phyloP scores from a whole-genome alignment of 2,113 vertebrate genomes.

The Megaceryle maxima region DNA sequence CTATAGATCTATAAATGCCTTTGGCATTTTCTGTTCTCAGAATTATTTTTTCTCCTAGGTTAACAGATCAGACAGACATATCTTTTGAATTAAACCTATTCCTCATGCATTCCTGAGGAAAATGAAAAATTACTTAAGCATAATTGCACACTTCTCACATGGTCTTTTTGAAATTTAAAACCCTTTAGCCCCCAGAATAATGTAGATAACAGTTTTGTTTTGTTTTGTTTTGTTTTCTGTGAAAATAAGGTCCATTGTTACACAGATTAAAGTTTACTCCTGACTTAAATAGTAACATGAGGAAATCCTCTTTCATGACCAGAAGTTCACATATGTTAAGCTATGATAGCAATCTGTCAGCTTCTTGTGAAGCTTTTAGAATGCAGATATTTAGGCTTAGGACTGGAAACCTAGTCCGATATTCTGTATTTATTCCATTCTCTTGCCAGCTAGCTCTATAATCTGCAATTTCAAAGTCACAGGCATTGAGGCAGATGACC shows the following conservation, averaged over 20 bases:
- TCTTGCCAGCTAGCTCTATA: neutral
- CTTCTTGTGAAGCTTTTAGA: neutral
- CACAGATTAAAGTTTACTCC: neutral
- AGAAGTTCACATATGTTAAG: neutral
- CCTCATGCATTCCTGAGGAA: neutral
- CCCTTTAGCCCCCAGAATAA: neutral
- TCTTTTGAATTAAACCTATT: neutral
- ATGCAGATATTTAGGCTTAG: neutral
- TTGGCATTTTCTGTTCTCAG: neutral
- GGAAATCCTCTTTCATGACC: neutral
- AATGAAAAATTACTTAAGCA: neutral
- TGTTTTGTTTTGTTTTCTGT: neutral
- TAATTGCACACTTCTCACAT: neutral
- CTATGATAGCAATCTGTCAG: neutral
- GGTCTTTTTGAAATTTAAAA: neutral
- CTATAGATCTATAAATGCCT: neutral
- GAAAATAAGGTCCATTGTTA: neutral
- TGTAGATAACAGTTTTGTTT: neutral
- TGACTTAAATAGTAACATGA: neutral
- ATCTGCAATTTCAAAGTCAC: neutral
- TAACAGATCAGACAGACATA: neutral
- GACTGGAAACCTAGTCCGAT: neutral
- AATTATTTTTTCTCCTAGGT: neutral
- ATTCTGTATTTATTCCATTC: neutral
- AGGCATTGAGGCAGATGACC: neutral